Evolutionary conservation across 2,797 vertebrate species (phyloP).

Genomic region (Melopsittacus undulatus): DNA sequence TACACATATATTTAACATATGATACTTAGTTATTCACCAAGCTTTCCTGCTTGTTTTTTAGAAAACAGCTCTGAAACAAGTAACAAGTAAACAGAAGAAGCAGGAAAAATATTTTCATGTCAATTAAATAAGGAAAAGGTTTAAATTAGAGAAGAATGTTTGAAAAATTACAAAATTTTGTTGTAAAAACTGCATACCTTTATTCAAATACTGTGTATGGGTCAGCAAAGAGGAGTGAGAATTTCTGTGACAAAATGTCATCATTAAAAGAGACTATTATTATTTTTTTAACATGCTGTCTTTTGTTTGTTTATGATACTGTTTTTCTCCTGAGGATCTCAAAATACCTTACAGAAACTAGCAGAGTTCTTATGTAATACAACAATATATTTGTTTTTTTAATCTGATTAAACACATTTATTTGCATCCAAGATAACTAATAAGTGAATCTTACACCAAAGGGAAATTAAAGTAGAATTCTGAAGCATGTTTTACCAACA

Average conservation of each 20-base stretch:
- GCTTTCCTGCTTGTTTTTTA: not conserved
- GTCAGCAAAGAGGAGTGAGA: not conserved
- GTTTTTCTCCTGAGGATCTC: not conserved
- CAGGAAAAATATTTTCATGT: not conserved
- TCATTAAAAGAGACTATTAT: not conserved
- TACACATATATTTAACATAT: not conserved
- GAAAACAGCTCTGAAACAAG: not conserved
- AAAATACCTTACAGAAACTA: not conserved
- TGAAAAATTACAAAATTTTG: not conserved
- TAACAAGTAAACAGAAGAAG: not conserved
- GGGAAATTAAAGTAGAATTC: not conserved
- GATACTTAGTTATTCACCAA: not conserved
- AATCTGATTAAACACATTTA: not conserved
- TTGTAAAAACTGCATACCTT: not conserved
- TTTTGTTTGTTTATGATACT: not conserved
- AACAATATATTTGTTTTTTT: not conserved
- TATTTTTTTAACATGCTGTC: not conserved
- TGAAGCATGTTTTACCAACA: not conserved
- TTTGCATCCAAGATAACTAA: not conserved
- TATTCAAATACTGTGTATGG: not conserved
- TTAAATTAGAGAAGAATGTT: not conserved
- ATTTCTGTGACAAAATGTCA: not conserved
- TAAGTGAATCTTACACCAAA: not conserved
- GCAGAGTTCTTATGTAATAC: not conserved
- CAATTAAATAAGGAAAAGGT: not conserved